Conservation (phyloP, 2,888 invertebrate species). For the Oasisia sp. region DNA sequence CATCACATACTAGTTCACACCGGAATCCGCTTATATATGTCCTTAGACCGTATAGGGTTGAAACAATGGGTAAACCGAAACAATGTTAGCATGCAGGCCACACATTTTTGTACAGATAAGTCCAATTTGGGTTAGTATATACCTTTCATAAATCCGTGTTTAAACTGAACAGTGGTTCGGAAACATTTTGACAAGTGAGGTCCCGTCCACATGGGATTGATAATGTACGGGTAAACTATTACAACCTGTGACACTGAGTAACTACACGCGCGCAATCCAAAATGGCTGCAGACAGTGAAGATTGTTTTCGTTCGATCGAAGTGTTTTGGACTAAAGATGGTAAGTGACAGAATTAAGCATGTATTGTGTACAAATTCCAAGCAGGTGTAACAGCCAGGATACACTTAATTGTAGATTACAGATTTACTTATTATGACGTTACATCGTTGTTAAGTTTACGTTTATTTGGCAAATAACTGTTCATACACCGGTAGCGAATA, state of each 20-base stretch:
- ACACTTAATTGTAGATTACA: not conserved
- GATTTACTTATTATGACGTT: not conserved
- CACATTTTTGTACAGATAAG: no score
- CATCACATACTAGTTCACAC: no score
- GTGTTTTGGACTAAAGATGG: conserved; percentile 3
- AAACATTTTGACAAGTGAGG: not conserved
- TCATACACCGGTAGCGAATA: not conserved
- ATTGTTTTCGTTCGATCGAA: not conserved
- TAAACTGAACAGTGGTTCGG: no score
- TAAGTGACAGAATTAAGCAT: not conserved
- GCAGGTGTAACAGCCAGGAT: not conserved
- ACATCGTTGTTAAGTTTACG: not conserved
- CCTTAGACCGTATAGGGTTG: no score
- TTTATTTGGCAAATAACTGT: not conserved
- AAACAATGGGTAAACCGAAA: no score
- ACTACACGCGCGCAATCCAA: conserved; percentile 13
- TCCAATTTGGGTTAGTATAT: no score
- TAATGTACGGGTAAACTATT: not conserved
- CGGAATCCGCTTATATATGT: no score
- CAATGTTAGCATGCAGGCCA: no score
- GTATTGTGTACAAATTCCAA: not conserved
- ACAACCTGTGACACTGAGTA: not conserved
- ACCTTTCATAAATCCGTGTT: no score
- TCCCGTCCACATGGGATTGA: not conserved
- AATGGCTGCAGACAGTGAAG: conserved; percentile 6